phyloP scores from a whole-genome alignment of 2,797 vertebrate species.

The Alca torda region DNA sequence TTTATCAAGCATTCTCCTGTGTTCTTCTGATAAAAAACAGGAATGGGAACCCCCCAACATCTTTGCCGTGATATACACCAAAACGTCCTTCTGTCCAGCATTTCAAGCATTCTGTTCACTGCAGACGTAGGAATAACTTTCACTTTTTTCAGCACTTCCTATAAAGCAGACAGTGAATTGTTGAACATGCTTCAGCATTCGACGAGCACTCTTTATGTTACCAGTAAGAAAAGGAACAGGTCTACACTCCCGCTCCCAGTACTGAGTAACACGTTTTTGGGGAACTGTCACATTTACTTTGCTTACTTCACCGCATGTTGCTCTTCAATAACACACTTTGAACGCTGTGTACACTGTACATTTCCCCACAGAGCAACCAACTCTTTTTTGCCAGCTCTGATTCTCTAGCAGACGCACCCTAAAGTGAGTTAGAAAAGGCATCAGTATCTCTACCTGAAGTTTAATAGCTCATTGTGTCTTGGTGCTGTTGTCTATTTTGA shows the following conservation, averaged over 20 bases:
- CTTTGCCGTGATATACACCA: conserved; percentile 98
- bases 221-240: neutral
- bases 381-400: neutral
- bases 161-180: conserved; percentile 6
- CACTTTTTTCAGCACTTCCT: conserved; percentile 93
- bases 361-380: neutral
- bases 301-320: neutral
- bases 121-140: conserved; percentile 87
- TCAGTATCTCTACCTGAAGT: neutral
- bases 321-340: neutral
- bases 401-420: neutral
- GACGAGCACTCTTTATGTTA: neutral
- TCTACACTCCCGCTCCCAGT: neutral
- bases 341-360: neutral
- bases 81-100: conserved; percentile 90
- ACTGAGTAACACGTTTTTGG: rapidly evolving
- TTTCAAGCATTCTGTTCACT: conserved; percentile 83
- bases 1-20: conserved; percentile 88
- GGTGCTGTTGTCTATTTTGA: neutral
- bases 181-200: neutral
- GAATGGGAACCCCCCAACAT: conserved; percentile 95
- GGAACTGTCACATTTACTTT: neutral
- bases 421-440: neutral
- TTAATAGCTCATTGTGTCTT: neutral
- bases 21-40: conserved; percentile 91